Percentiles rank a stretch among this genome's conserved stretches.
Evolutionary conservation across 2,797 vertebrate species (phyloP).

Genomic region (Poecilia velifera): DNA sequence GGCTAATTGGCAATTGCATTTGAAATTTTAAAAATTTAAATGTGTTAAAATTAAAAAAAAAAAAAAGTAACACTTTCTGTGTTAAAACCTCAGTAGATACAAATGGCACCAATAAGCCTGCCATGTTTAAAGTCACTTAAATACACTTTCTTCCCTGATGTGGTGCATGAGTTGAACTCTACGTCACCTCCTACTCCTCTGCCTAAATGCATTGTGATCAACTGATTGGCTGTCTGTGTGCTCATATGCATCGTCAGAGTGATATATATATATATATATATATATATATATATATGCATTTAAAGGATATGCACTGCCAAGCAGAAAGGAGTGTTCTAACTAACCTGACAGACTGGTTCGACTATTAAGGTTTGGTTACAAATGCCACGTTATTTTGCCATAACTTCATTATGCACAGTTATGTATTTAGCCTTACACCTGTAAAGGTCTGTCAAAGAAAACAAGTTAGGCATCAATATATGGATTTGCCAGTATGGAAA

Average conservation of each 20-base stretch:
- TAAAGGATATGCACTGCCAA: constrained; percentile 60
- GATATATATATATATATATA: constrained; percentile 21
- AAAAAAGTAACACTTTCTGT: background rate
- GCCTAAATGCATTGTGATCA: background rate
- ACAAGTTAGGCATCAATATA: constrained; percentile 61
- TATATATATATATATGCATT: constrained; percentile 50
- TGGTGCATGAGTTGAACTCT: background rate
- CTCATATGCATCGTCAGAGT: constrained; percentile 35
- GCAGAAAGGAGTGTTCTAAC: constrained; percentile 53
- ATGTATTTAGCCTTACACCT: constrained; percentile 35
- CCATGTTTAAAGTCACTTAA: background rate
- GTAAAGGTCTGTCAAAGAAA: constrained; percentile 67
- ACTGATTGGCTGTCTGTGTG: background rate
- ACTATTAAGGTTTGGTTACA: constrained; percentile 36
- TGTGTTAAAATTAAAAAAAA: no score
- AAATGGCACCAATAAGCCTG: background rate
- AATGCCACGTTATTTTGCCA: constrained; percentile 24
- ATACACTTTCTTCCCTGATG: background rate
- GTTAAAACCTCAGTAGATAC: background rate
- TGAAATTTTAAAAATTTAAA: no score
- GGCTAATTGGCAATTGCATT: background rate
- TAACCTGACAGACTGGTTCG: constrained; percentile 45
- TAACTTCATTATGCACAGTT: constrained; percentile 16
- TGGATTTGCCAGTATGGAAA: constrained; percentile 62
- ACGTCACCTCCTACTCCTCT: background rate